Evolutionary conservation across 2,888 invertebrate genomes (phyloP), one percentile per base, ranked within the genome.

Genomic region (Phengaris alcon): DNA sequence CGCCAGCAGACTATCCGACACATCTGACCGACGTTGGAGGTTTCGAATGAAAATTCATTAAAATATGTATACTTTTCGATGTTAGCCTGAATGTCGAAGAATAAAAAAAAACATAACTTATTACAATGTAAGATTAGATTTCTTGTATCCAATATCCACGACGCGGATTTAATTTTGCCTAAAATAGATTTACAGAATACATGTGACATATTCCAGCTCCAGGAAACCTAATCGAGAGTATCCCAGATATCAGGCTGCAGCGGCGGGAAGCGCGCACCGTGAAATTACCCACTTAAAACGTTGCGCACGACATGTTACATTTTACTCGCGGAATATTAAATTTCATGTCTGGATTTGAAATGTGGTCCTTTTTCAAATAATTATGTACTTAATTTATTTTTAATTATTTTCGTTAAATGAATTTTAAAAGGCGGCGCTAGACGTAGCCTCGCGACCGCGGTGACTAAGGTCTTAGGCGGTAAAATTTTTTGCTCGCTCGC

Each of bases 241-340:
- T 64, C 35, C 35, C 35, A 64, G 64, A 35, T 12, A 64, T 64
- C 64, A 6, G 64, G 35, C 35, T 12, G 64, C 64, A 6, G 64
- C 15, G 52, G 52, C 52, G 12, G 52, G 57, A 57, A 74, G 75
- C 77, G 76, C 79, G 76, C 70, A 75, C 79, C 80, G 80, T 80
- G 80, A 80, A 80, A 81, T 81, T 79, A 78, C 78, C 76, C 77
- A 73, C 73, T 78, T 78, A 76, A 76, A 78, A 77, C 78, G 78
- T 79, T 79, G 73, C 76, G 75, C 75, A 72, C 55, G 68, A 55
- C 68, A 73, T 51, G 73, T 75, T 52, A 73, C 68, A 64, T 72
- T 54, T 57, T 48, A 75, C 59, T 10, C 54, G 55, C 57, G 13
- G 70, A 69, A 70, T 72, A 72, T 72, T 72, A 72, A 54, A 72